Conservation (phyloP, 1,140 invertebrate species). For the Drosophila nasuta region DNA sequence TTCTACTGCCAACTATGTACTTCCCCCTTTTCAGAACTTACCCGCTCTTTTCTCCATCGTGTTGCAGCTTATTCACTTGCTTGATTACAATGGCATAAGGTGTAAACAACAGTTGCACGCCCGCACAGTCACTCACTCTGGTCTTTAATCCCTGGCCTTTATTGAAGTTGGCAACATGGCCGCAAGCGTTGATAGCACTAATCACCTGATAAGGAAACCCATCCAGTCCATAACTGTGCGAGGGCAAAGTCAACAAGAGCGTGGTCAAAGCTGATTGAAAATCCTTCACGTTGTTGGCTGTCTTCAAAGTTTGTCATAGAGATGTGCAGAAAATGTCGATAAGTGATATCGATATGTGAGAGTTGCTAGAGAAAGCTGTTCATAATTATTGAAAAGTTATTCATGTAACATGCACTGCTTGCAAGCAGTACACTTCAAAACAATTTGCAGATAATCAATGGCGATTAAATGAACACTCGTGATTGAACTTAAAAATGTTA, state of each 20-base stretch:
- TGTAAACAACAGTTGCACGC: conserved; percentile 31
- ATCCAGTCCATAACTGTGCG: conserved; percentile 20
- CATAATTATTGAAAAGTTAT: no score
- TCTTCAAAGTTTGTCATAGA: neutral
- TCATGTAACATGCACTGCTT: no score
- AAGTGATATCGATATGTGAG: neutral
- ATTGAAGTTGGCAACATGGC: conserved; percentile 44
- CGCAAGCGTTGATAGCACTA: conserved; percentile 59
- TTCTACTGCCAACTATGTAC: conserved; percentile 13
- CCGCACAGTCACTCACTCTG: conserved; percentile 2
- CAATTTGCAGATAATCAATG: no score
- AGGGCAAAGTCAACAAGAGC: conserved; percentile 25
- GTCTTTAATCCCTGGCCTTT: conserved; percentile 25
- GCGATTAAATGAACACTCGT: no score
- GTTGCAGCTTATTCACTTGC: conserved; percentile 10
- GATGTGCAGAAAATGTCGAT: conserved; percentile 11
- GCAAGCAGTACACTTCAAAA: no score
- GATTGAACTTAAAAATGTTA: no score
- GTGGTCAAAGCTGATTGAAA: conserved; percentile 41
- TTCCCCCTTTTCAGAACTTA: conserved; percentile 14
- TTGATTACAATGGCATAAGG: conserved; percentile 53
- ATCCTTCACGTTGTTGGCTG: conserved; percentile 11
- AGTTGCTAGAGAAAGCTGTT: no score
- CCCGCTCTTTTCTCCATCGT: neutral
- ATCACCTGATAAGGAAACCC: conserved; percentile 62